Conservation (phyloP, 1,140 invertebrate genomes). For the Chironomus tepperi region DNA sequence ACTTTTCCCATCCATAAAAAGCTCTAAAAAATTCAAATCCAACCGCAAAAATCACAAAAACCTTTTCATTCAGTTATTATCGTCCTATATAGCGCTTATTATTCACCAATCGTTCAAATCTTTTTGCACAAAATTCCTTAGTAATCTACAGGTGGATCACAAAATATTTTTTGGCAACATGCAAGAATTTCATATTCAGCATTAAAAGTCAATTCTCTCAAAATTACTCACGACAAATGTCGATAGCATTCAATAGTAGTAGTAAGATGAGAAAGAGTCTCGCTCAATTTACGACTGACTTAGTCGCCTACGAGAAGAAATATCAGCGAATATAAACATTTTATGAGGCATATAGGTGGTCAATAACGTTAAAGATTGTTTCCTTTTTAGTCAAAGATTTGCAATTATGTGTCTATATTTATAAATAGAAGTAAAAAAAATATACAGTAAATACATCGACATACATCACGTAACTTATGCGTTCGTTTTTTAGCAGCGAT, state of each 20-base stretch:
- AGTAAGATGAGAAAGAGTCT: background rate
- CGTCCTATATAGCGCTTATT: too few species aligned
- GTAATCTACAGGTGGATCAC: background rate
- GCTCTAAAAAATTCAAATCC: too few species aligned
- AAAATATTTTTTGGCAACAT: background rate
- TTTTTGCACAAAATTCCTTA: background rate
- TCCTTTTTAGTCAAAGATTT: slow-evolving; percentile 5
- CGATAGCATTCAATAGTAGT: background rate
- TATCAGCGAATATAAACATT: background rate
- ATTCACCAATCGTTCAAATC: background rate
- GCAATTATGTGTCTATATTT: slow-evolving; percentile 6
- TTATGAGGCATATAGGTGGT: background rate
- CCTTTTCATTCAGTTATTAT: too few species aligned
- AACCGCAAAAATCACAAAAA: too few species aligned
- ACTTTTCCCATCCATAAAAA: too few species aligned
- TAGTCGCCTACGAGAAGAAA: background rate
- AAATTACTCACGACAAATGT: too few species aligned
- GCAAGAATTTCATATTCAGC: too few species aligned
- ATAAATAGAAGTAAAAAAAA: background rate
- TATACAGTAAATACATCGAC: too few species aligned
- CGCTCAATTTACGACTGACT: background rate
- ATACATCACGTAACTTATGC: too few species aligned
- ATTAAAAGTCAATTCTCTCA: too few species aligned
- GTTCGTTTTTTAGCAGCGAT: too few species aligned
- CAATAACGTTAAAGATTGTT: slow-evolving; percentile 4